Evolutionary conservation across 2,113 vertebrate genomes (phyloP).

Genomic region (Charina bottae): DNA sequence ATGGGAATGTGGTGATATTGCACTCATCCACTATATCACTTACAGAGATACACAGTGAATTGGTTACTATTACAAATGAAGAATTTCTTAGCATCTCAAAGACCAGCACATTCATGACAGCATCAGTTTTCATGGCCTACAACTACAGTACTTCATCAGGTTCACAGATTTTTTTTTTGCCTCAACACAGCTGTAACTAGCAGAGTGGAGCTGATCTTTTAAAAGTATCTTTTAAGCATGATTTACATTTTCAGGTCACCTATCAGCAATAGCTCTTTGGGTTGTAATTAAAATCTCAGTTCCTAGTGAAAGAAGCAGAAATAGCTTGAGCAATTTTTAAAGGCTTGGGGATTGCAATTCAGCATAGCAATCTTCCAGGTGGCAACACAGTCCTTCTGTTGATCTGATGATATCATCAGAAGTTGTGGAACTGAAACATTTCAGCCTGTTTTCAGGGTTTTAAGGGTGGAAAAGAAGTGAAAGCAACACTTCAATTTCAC

Average conservation of each 20-base stretch:
- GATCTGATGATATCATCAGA: neutral
- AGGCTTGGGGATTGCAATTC: neutral
- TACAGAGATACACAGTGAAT: constrained; percentile 34
- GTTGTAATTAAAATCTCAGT: neutral
- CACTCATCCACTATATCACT: constrained; percentile 82
- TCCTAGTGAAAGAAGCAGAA: neutral
- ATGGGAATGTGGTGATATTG: constrained; percentile 83
- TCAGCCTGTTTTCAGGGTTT: neutral
- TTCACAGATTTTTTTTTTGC: too few species aligned
- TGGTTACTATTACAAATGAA: neutral
- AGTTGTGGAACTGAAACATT: neutral
- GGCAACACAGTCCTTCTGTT: neutral
- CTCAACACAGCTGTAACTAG: neutral
- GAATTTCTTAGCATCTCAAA: neutral
- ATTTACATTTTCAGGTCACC: neutral
- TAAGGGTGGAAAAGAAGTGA: neutral
- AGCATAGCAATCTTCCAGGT: neutral
- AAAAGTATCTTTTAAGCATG: neutral
- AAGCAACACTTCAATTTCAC: neutral
- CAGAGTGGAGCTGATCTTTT: neutral
- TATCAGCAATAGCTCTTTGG: neutral
- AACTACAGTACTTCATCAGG: neutral
- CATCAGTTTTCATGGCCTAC: neutral
- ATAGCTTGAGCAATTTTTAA: neutral
- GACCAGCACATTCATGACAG: neutral